phyloP scores from a whole-genome alignment of 2,797 vertebrate genomes.

The Oryzias dopingdopingensis region DNA sequence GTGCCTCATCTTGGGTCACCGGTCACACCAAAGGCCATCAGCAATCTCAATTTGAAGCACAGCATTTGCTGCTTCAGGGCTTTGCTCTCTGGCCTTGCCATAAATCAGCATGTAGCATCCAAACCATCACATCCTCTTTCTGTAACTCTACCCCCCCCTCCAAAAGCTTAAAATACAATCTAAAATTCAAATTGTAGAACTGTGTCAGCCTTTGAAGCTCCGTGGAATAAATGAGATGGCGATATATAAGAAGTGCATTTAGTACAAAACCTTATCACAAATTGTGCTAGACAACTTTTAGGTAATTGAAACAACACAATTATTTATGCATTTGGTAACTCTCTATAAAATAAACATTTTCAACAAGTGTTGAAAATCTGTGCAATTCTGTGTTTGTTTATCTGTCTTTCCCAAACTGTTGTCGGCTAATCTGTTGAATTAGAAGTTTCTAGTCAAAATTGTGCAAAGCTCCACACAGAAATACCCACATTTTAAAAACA shows the following conservation, averaged over 20 bases:
- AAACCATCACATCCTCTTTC: slow-evolving; percentile 46
- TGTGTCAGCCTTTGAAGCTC: neutral
- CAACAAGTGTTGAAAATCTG: no score
- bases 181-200: slow-evolving; percentile 36
- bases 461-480: no score
- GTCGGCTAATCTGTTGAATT: no score
- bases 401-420: no score
- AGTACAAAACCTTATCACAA: slow-evolving; percentile 5
- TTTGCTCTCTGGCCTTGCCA: slow-evolving; percentile 81
- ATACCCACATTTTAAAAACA: no score
- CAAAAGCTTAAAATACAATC: slow-evolving; percentile 35
- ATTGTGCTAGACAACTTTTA: slow-evolving; percentile 4
- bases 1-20: slow-evolving; percentile 84
- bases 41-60: slow-evolving; percentile 86
- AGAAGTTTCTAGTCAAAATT: no score
- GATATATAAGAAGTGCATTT: neutral
- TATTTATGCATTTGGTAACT: no score
- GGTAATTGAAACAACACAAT: neutral
- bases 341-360: no score
- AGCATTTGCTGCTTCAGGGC: slow-evolving; percentile 81
- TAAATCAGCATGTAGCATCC: slow-evolving; percentile 81
- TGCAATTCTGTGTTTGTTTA: no score
- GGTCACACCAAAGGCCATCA: slow-evolving; percentile 82
- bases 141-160: slow-evolving; percentile 14
- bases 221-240: neutral